Evolutionary conservation across 2,888 invertebrate genomes (phyloP).

Genomic region (Pristionchus arcanus): DNA sequence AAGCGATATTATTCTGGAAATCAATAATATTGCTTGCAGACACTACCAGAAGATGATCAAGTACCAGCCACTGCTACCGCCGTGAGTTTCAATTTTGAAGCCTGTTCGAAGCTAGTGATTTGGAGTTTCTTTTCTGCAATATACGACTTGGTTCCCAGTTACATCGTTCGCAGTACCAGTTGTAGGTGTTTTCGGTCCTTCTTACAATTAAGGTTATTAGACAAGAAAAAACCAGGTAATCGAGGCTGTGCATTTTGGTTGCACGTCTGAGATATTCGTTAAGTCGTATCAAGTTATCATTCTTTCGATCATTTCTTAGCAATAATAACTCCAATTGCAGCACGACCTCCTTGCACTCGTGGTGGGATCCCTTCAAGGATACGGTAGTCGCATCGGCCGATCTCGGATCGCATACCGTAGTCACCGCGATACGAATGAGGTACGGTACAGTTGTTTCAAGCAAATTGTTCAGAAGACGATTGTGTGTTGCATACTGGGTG

Average conservation of each 20-base stretch:
- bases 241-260: no score
- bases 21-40: neutral
- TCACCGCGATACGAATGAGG: conserved; percentile 39
- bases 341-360: conserved; percentile 28
- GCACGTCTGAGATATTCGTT: no score
- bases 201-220: no score
- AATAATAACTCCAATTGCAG: neutral
- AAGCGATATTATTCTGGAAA: neutral
- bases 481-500: neutral
- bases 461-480: no score
- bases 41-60: conserved; percentile 52
- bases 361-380: conserved; percentile 53
- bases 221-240: no score
- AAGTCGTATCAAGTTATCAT: no score
- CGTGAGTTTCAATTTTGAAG: conserved; percentile 36
- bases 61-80: conserved; percentile 27
- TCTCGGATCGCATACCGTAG: conserved; percentile 10
- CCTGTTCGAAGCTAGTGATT: neutral
- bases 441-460: neutral
- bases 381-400: conserved; percentile 29
- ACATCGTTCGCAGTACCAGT: neutral
- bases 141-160: neutral
- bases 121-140: neutral
- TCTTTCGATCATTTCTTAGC: no score
- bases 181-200: no score